Conservation (phyloP, 1,140 invertebrate species). For the Pseudachorutes palmiensis region DNA sequence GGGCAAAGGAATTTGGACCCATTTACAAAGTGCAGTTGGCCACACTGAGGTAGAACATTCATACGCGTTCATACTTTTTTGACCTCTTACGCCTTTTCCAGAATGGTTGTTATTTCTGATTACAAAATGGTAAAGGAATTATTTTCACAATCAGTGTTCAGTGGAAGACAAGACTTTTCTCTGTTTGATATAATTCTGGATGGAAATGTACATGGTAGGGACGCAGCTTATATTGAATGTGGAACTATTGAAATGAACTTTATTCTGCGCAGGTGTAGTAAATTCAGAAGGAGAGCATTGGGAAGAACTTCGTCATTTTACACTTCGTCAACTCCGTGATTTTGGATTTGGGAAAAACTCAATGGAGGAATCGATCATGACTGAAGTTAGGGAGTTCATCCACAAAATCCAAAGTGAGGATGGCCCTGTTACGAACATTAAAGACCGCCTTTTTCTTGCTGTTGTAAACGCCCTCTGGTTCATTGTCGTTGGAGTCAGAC, state of each 20-base stretch:
- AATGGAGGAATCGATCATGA: constrained; percentile 8
- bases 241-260: too few species aligned
- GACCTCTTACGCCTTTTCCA: neutral
- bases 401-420: neutral
- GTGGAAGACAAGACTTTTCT: neutral
- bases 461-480: constrained; percentile 14
- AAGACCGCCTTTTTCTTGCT: neutral
- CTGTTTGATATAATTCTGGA: neutral
- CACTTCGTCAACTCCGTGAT: constrained; percentile 15
- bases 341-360: constrained; percentile 15
- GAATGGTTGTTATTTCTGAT: constrained; percentile 6
- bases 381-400: constrained; percentile 11
- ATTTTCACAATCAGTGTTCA: neutral
- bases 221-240: too few species aligned
- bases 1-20: neutral
- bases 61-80: neutral
- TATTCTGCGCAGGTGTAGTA: too few species aligned
- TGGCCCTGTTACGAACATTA: constrained; percentile 1
- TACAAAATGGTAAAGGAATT: constrained; percentile 8
- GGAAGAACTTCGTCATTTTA: constrained; percentile 13
- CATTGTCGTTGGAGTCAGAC: constrained; percentile 10
- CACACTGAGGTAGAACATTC: neutral
- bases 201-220: neutral
- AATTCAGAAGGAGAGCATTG: constrained; percentile 9
- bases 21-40: constrained; percentile 10